A percentile compares a stretch with the other conserved stretches of the same genome.
Evolutionary conservation across 2,797 vertebrate genomes (phyloP).

Genomic region (Peromyscus eremicus): DNA sequence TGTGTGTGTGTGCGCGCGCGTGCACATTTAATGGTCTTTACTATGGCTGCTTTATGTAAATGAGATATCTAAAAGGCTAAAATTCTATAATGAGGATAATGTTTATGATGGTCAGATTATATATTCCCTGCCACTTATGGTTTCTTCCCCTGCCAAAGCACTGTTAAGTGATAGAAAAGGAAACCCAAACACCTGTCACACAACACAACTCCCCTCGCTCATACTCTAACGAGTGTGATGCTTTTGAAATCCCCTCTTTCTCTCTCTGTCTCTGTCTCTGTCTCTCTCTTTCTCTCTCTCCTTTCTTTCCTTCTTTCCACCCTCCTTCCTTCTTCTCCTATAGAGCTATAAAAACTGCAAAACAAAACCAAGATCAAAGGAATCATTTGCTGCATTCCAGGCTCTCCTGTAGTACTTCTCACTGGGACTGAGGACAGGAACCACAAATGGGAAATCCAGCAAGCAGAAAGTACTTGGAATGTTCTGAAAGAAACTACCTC

Average conservation of each 20-base stretch:
- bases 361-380: conserved; percentile 17
- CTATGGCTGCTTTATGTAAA: neutral
- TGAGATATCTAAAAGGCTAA: neutral
- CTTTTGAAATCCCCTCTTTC: neutral
- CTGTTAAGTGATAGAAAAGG: neutral
- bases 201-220: neutral
- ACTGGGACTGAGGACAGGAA: neutral
- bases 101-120: neutral
- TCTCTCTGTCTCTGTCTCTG: neutral
- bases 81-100: neutral
- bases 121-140: neutral
- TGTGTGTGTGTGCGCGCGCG: neutral
- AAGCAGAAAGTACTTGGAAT: conserved; percentile 35
- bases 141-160: neutral
- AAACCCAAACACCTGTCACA: neutral
- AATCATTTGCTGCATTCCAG: neutral
- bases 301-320: neutral
- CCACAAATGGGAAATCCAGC: conserved; percentile 1
- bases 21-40: neutral
- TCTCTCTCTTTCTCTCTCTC: neutral
- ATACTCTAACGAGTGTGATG: neutral
- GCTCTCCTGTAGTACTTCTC: neutral
- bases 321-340: neutral
- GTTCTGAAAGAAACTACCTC: neutral
- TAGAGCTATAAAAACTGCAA: conserved; percentile 1